A percentile compares a stretch with the other conserved stretches of the same genome.
phyloP scores from a whole-genome alignment of 2,888 invertebrate species.

The Pseudolycoriella hygida region DNA sequence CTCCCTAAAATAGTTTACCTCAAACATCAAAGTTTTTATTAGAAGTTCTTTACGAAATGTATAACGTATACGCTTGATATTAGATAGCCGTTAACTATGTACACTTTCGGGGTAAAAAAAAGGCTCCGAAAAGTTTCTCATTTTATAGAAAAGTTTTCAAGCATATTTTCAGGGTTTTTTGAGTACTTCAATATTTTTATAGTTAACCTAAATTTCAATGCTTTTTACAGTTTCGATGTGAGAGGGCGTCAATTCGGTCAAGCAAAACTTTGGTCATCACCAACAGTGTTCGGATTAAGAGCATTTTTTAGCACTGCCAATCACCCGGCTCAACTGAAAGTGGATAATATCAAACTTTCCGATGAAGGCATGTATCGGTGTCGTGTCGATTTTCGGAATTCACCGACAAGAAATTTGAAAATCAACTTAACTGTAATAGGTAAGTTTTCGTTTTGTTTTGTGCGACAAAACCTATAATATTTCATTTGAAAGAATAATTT shows the following conservation, averaged over 20 bases:
- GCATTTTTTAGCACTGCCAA: constrained; percentile 71
- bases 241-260: constrained; percentile 52
- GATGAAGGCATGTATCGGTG: constrained; percentile 57
- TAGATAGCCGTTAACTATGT: no score
- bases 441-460: constrained; percentile 29
- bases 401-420: constrained; percentile 52
- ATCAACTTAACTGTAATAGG: constrained; percentile 59
- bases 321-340: constrained; percentile 61
- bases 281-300: constrained; percentile 54
- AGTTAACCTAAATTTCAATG: background rate
- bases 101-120: no score
- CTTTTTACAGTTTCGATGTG: constrained; percentile 47
- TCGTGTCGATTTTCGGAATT: constrained; percentile 55
- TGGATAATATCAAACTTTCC: constrained; percentile 35
- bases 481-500: background rate
- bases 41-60: no score
- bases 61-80: no score
- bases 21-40: no score
- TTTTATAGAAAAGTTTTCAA: background rate
- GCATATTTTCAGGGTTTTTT: background rate
- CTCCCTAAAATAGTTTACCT: no score
- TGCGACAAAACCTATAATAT: background rate
- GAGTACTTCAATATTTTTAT: background rate
- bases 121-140: background rate
- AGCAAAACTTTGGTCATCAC: constrained; percentile 70